Evolutionary conservation across 1,140 invertebrate genomes (phyloP), one percentile per base, ranked within the genome.

Genomic region (Periplaneta americana): DNA sequence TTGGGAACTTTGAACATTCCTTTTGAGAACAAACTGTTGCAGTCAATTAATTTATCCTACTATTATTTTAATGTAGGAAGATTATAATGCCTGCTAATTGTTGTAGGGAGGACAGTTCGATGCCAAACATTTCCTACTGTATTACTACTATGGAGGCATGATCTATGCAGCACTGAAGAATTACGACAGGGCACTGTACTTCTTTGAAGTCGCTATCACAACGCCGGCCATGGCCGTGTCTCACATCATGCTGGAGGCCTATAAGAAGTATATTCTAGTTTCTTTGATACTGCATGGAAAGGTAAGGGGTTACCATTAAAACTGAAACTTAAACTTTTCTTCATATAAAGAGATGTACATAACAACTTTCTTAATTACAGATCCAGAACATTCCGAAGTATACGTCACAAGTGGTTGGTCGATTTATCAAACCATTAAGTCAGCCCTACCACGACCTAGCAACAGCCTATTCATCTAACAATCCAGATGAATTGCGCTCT

Each of bases 61-160:
- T n/a, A n/a, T n/a, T n/a, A n/a, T n/a, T n/a, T n/a, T n/a, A n/a
- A n/a, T n/a, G n/a, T n/a, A n/a, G n/a, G n/a, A n/a, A n/a, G n/a
- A n/a, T n/a, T n/a, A n/a, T 15, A 48, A 15, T 48, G 10, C 1
- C n/a, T 66, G 28, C 28, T 2, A 28, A n/a, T 28, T 66, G 77
- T 85, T 84, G 78, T 88, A 94, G 89, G 93, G 93, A 81, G 93
- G 93, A 78, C 93, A 94, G 83, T 97, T 96, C 91, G 96, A 98
- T 87, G 93, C 96, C 2, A 97, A 98, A 90, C 94, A 97, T 88
- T 98, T 98, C 87, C 90, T 99, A 57, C 89, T 97, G 0, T 99
- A 98, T 87, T 99, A 97, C 87, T 99, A 99, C 88, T 99, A 99
- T 89, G 98, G 97, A 76, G 98, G 98, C 78, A 98, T 99, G 95